Percentiles rank a stretch among this genome's conserved stretches.
phyloP scores from a whole-genome alignment of 2,888 invertebrate species.

The Amblyjoppa proteus region DNA sequence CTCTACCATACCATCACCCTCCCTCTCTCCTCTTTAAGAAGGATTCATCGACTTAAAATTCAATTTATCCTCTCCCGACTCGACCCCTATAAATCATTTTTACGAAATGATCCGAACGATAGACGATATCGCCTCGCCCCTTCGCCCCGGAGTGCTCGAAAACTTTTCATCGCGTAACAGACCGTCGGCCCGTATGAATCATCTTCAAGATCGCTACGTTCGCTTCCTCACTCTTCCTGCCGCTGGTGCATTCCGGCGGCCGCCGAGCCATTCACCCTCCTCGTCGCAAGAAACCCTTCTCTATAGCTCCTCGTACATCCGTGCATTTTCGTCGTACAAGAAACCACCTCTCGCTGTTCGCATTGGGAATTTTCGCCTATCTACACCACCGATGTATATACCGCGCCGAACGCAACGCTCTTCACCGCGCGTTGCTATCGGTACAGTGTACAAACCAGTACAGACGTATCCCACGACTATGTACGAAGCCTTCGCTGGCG shows the following conservation, averaged over 20 bases:
- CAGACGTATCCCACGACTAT: slow-evolving; percentile 1
- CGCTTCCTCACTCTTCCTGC: slow-evolving; percentile 44
- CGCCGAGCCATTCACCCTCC: slow-evolving; percentile 46
- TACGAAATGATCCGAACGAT: slow-evolving; percentile 44
- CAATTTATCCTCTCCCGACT: slow-evolving; percentile 54
- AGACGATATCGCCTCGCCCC: slow-evolving; percentile 2
- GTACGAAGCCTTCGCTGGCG: slow-evolving; percentile 34
- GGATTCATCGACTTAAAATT: slow-evolving; percentile 60
- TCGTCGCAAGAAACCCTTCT: slow-evolving; percentile 44
- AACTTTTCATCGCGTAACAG: slow-evolving; percentile 49
- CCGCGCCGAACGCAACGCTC: background rate
- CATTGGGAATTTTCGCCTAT: slow-evolving; percentile 40
- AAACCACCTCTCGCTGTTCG: slow-evolving; percentile 44
- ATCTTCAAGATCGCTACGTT: slow-evolving; percentile 53
- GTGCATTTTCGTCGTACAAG: slow-evolving; percentile 38
- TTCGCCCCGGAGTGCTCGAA: background rate
- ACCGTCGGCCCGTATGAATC: slow-evolving; percentile 40
- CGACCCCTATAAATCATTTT: slow-evolving; percentile 52
- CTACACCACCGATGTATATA: slow-evolving; percentile 4
- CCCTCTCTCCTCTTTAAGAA: slow-evolving; percentile 22
- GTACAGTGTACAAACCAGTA: background rate
- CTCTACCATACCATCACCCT: background rate
- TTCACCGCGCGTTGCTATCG: background rate
- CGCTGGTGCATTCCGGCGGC: background rate
- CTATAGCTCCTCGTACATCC: background rate